phyloP scores from a whole-genome alignment of 2,797 vertebrate species.

The Aeoliscus strigatus region DNA sequence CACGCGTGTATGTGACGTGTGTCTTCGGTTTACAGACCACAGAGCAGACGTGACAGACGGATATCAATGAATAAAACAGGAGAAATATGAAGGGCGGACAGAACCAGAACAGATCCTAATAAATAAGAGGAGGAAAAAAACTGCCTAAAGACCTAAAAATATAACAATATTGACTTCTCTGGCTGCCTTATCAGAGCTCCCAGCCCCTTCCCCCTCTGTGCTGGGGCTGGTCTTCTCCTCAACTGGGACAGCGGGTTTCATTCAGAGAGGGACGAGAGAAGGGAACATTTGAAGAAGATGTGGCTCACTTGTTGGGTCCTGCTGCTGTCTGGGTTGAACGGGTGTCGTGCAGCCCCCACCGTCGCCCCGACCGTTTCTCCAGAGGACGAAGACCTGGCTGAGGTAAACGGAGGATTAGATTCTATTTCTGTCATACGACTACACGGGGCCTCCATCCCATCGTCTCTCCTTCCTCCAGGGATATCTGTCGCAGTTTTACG shows the following conservation, averaged over 20 bases:
- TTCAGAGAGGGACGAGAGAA: slow-evolving; percentile 1
- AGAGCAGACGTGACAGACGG: too few species aligned
- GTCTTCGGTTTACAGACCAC: too few species aligned
- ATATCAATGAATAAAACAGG: neutral
- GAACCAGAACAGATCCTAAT: too few species aligned
- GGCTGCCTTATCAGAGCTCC: too few species aligned
- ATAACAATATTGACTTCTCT: too few species aligned
- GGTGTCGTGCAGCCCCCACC: slow-evolving; percentile 36
- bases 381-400: slow-evolving; percentile 31
- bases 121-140: too few species aligned
- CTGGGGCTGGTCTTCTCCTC: slow-evolving; percentile 3
- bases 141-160: too few species aligned
- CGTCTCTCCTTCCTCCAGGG: slow-evolving; percentile 41
- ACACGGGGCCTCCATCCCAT: neutral
- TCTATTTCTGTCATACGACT: neutral
- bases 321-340: slow-evolving; percentile 27
- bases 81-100: neutral
- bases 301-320: slow-evolving; percentile 15
- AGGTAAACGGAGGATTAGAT: slow-evolving; percentile 44
- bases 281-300: slow-evolving; percentile 24
- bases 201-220: neutral
- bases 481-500: slow-evolving; percentile 75
- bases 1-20: too few species aligned
- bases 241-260: slow-evolving; percentile 1
- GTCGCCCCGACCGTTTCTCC: slow-evolving; percentile 31